Base-by-base conservation (phyloP, 2,113 vertebrate species). In the Bufo gargarizans region DNA sequence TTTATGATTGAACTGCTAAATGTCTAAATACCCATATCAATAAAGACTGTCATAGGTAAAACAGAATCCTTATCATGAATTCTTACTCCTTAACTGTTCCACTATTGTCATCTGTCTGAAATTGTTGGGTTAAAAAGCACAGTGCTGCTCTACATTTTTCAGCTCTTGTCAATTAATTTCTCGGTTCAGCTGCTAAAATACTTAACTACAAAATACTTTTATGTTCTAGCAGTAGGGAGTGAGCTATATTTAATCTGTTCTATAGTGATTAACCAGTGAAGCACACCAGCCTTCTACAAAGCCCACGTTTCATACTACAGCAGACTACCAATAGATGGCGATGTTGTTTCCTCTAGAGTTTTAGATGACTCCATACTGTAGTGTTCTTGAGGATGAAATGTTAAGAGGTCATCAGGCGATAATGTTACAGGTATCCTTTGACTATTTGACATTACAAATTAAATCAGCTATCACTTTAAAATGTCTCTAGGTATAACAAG, bases 151-250 rank as follows among this genome's bases (percentile, higher is more conserved):
- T 76, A 76, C 72, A 50, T 50, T 76, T 33, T 17, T 76, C 47
- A 50, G 45, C 72, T 50, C 72, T 50, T 74, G 71, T 49, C 72
- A 76, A 76, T 76, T 49, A 19, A 20, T 76, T 76, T 50, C 72
- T 76, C 47, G 72, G 72, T 76, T 76, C 72, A 76, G 16, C 17
- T 50, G 47, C 47, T 50, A 50, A 50, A 76, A 76, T 76, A 50
- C 72, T 76, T 47, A 76, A 49, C 45, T 49, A 76, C 47, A 50
- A 50, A 76, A 76, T 76, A 76, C 47, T 10, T 76, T 76, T 76
- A 50, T 76, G 72, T 76, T 20, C 47, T 76, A 76, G 17, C 72
- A 76, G 72, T 76, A 49, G 72, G 72, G 17, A 76, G 72, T 76
- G 47, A 76, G 50, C 17, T 20, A 50, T 76, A 76, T 76, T 49